Base-by-base conservation (phyloP, 1,140 invertebrate species). In the Cardiocondyla obscurior region DNA sequence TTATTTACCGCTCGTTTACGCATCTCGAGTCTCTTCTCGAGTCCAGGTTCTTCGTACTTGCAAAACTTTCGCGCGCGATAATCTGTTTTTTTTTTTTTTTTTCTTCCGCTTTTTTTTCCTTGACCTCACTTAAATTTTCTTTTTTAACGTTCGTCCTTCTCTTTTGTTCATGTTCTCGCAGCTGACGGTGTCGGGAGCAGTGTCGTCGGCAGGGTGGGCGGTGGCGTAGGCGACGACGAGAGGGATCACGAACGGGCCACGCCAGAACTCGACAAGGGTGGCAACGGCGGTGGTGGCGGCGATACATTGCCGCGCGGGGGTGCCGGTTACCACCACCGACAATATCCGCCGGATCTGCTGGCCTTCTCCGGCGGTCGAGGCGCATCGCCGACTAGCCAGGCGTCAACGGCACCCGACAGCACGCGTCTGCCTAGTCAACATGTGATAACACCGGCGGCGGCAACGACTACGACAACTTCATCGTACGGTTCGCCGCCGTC, bases 271-370 rank as follows among this genome's bases (percentile, higher is more conserved):
- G 82, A 94, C 94, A 30, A 42, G 22, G 22, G 84, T 53, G 95
- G 49, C 92, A 82, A 64, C 49, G 65, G 46, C 39, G 82, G 81
- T 30, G 88, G 51, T 39, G 81, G 79, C 60, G 74, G 84, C 36
- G 95, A 44, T 92, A 95, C 89, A 86, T 94, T 89, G 85, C 92
- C 85, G 0, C 90, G 92, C 16, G 82, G 93, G 92, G 30, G 30
- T 33, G 25, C 62, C n/a, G 93, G 94, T 69, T 91, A 93, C 7
- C 94, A 94, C 83, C 95, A 95, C 36, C 94, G 95, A 0, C 94
- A 95, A 36, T 96, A 96, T 89, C 97, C 97, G 30, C 97, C 97
- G 0, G 97, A 98, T 87, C 93, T 98, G 36, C 93, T 98, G 51
- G 96, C 97, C 0, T 97, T 98, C 86, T 97, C 97, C 7, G 92